Conservation (phyloP, 2,797 vertebrate species). For the Malurus splendens region DNA sequence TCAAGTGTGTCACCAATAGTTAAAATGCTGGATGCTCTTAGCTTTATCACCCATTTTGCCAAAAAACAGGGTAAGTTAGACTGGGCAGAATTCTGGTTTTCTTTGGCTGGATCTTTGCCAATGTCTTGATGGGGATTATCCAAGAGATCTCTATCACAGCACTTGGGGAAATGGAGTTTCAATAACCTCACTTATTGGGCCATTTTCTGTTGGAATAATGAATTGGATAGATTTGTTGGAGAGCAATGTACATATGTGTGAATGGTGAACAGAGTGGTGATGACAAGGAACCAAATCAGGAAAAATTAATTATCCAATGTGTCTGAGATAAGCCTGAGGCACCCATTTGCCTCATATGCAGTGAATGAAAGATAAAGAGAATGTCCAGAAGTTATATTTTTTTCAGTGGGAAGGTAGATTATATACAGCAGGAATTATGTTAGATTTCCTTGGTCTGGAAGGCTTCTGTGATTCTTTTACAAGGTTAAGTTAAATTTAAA, state of each 20-base stretch:
- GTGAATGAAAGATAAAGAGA: neutral
- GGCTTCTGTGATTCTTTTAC: neutral
- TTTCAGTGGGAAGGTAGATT: neutral
- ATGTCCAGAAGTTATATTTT: neutral
- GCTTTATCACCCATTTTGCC: neutral
- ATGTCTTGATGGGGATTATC: neutral
- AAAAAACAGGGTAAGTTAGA: neutral
- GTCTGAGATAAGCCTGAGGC: neutral
- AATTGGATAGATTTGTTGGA: neutral
- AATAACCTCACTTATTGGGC: neutral
- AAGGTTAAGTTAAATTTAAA: neutral
- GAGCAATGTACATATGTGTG: neutral
- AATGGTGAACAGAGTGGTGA: neutral
- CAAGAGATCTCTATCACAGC: neutral
- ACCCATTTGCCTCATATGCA: neutral
- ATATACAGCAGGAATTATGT: neutral
- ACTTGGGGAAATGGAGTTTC: neutral
- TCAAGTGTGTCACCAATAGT: rapidly evolving
- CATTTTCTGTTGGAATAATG: neutral
- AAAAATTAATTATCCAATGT: neutral
- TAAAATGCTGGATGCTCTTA: neutral
- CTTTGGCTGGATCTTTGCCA: neutral
- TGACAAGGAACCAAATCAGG: neutral
- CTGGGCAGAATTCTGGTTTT: neutral
- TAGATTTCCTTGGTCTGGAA: neutral